phyloP scores from a whole-genome alignment of 2,797 vertebrate genomes.

The Pyrocephalus nanus region DNA sequence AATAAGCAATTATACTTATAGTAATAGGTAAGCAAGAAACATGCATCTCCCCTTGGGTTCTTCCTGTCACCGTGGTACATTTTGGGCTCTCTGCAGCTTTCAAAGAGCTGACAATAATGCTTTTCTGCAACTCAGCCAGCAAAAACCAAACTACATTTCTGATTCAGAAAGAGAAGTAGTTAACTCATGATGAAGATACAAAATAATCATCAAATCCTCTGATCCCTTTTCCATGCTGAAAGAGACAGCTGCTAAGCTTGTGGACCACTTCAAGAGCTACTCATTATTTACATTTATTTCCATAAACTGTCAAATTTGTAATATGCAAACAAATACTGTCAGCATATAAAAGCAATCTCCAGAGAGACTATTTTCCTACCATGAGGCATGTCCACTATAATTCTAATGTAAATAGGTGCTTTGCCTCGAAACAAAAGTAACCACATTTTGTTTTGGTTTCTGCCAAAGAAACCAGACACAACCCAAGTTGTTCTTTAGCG shows the following conservation, averaged over 20 bases:
- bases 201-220: neutral
- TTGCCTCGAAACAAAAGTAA: conserved; percentile 1
- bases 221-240: neutral
- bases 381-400: neutral
- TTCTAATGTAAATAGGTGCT: conserved; percentile 9
- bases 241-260: conserved; percentile 12
- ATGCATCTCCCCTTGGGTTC: neutral
- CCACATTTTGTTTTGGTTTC: neutral
- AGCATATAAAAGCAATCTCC: neutral
- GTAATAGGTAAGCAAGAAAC: neutral
- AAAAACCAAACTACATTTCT: neutral
- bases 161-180: neutral
- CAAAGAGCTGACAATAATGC: neutral
- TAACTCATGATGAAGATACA: neutral
- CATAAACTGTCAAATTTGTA: conserved; percentile 8
- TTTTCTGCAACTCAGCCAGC: neutral
- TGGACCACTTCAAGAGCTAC: neutral
- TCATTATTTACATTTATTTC: conserved; percentile 31
- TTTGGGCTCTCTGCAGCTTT: neutral
- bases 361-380: neutral
- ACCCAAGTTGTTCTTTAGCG: neutral
- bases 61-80: neutral
- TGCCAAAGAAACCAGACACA: neutral
- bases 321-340: conserved; percentile 23
- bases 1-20: neutral